Conservation (phyloP, 2,113 vertebrate species). For the Perognathus longimembris region DNA sequence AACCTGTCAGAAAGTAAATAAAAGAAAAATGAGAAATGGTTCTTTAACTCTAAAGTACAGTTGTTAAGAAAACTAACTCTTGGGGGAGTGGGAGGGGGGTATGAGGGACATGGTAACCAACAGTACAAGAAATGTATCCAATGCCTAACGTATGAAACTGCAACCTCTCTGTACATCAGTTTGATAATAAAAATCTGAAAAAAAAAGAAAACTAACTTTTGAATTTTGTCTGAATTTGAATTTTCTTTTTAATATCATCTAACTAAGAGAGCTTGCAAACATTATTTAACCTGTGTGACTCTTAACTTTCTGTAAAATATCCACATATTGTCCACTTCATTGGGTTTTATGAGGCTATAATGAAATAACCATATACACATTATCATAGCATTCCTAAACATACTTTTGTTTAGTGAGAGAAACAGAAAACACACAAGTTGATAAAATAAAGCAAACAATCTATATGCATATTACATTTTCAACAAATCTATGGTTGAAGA, state of each 20-base stretch:
- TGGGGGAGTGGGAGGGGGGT: too few species aligned
- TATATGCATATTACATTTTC: background rate
- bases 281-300: background rate
- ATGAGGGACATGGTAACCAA: too few species aligned
- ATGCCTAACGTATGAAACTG: too few species aligned
- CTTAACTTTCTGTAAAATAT: background rate
- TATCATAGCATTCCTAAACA: background rate
- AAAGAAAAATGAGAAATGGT: background rate
- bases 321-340: background rate
- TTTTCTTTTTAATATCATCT: slow-evolving; percentile 3
- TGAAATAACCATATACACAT: background rate
- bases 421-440: background rate
- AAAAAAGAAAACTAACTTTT: too few species aligned
- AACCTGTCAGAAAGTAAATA: background rate
- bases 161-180: too few species aligned
- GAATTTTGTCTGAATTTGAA: background rate
- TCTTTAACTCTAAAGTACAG: background rate
- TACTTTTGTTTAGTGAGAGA: background rate
- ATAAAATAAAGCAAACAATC: background rate
- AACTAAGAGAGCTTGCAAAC: background rate
- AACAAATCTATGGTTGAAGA: background rate
- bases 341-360: background rate
- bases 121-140: too few species aligned
- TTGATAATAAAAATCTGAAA: too few species aligned
- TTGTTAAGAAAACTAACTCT: background rate